A percentile compares a stretch with the other conserved stretches of the same genome.
These are phyloP conservation scores for Peromyscus leucopus DNA, from an alignment of 2,113 vertebrate genomes.

Conservation along the genomic window DNA sequence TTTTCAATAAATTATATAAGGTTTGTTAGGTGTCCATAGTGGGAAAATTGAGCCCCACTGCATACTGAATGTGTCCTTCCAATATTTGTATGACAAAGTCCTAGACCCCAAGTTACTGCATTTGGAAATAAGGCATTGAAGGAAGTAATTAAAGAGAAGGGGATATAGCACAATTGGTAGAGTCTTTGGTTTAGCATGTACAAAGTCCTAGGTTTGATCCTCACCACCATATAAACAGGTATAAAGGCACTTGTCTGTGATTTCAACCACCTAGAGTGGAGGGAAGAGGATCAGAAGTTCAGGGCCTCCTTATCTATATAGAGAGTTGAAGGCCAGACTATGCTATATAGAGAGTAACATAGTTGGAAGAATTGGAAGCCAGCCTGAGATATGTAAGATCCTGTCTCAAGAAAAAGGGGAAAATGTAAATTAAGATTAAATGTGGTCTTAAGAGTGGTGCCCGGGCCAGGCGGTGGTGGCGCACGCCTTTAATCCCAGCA, in stretches of 20 bases:
- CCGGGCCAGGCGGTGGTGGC: too few species aligned
- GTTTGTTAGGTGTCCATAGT: not conserved
- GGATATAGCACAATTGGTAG: not conserved
- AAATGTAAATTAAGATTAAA: not conserved
- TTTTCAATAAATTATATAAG: not conserved
- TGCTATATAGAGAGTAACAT: not conserved
- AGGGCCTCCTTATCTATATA: not conserved
- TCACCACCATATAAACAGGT: not conserved
- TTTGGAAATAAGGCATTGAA: not conserved
- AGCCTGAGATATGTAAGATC: not conserved
- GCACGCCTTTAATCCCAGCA: too few species aligned
- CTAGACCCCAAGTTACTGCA: not conserved
- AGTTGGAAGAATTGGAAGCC: not conserved
- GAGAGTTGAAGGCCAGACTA: not conserved
- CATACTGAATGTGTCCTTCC: not conserved
- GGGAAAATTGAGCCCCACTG: not conserved
- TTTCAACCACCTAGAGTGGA: not conserved
- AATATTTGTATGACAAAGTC: not conserved
- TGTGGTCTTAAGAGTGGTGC: not conserved
- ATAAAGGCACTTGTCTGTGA: too few species aligned
- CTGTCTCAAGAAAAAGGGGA: too few species aligned
- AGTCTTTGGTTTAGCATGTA: not conserved
- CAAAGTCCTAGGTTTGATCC: not conserved
- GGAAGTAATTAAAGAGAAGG: not conserved
- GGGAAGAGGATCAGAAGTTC: not conserved